Evolutionary conservation across 53 echinoderm and acorn worm species (phyloP), one percentile per base, ranked within the genome.

Genomic region (Arbacia lixula): DNA sequence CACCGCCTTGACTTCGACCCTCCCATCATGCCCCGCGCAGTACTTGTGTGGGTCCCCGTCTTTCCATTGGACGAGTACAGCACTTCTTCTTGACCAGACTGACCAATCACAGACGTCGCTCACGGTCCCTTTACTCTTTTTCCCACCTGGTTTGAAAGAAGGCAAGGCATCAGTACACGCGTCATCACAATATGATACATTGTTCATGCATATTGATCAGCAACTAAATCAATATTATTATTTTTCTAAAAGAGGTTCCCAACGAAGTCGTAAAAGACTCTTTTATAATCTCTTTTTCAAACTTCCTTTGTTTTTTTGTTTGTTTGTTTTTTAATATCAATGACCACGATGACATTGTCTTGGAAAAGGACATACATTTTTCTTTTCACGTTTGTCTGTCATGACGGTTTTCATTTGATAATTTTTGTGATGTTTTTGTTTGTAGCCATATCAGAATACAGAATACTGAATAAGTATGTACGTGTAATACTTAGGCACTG

Each of bases 11-110:
- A 93, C 20, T 39, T 93, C 93, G 36, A 90, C 69, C 76, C 79
- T 84, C 6, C 93, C 93, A 24, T 87, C n/a, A 43, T 84, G 83
- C 34, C 93, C 93, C 40, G 84, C 61, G n/a, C 90, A 85, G 36
- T 93, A 90, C 5, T 71, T 62, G 58, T 84, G 57, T 2, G 12
- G 17, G 34, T 17, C 11, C 2, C 36, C 84, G 37, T 72, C 61
- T 5, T 85, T 72, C 93, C 93, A 93, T 4, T 68, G 68, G 20
- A 93, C 93, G 1, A 19, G 33, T 6, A 87, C 90, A 63, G 74
- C 87, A 37, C 83, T 71, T 4, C 72, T 78, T 33, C 52, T 58
- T 21, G 79, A 61, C 1, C 76, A 80, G 10, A 60, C 72, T 1
- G 64, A 43, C 76, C 87, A 84, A 39, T 78, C 69, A 14, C 55